Base-by-base conservation (phyloP, 2,888 invertebrate species). In the Galeruca laticollis region DNA sequence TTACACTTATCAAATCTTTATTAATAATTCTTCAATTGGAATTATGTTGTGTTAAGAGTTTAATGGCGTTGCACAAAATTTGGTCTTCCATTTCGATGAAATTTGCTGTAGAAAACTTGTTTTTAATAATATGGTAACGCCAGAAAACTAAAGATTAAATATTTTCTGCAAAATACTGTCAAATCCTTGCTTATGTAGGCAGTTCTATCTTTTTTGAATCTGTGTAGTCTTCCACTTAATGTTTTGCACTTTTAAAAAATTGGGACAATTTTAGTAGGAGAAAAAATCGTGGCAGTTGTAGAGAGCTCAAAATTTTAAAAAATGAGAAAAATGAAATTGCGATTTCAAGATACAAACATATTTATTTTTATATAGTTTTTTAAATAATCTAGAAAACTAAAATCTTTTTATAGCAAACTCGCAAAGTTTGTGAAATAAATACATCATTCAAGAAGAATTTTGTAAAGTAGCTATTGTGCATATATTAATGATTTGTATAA, bases 51-150 rank as follows among this genome's bases (percentile, higher is more conserved):
- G 9, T 47, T 47, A 15, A 47, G 15, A 47, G 47, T 47, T 47
- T 47, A 15, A 47, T 47, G 47, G 47, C 47, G 47, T 47, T 47
- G 47, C 47, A 47, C 18, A 47, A 15, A 47, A 47, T 18, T 47
- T 47, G 47, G 47, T 47, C 47, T 47, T 47, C 47, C 47, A 47
- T 47, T 47, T 18, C 47, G 18, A 47, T 47, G 18, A 47, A 47
- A 47, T 47, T 15, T 47, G n/a, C n/a, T 40, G 47, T 47, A 47
- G 47, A 47, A 47, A n/a, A 15, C 9, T 18, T 18, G 15, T 47
- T 47, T 47, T 15, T n/a, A 47, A 15, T 15, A 15, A 37, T 37
- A 37, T 37, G 37, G 37, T 13, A 37, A 18, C 47, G 47, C 47
- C 47, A 18, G 18, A 10, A 47, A 47, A 47, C 47, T 8, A 15